phyloP scores from a whole-genome alignment of 92 coral and sea anemone species.

The Zoanthus solanderi region DNA sequence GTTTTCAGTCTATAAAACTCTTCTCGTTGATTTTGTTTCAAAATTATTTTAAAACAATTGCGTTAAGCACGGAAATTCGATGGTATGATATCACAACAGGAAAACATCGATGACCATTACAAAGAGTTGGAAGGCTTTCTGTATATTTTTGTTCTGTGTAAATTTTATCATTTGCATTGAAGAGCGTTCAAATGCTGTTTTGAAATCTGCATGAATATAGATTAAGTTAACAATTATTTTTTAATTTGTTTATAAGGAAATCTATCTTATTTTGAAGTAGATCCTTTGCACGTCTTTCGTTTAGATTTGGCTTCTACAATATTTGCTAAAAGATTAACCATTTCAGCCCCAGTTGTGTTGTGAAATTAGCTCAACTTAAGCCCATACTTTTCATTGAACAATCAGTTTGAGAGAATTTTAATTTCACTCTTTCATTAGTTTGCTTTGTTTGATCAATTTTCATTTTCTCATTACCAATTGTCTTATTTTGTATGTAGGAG shows the following conservation, averaged over 20 bases:
- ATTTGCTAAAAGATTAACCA: too few species aligned
- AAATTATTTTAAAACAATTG: background rate
- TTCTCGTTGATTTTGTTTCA: background rate
- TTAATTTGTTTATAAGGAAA: background rate
- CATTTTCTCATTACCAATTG: too few species aligned
- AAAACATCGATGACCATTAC: background rate
- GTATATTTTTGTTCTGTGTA: background rate
- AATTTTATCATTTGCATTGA: background rate
- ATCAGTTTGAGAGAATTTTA: too few species aligned
- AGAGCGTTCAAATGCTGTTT: background rate
- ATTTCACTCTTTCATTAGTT: too few species aligned
- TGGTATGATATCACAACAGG: background rate
- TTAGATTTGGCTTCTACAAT: background rate
- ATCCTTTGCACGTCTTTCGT: background rate
- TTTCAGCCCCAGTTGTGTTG: too few species aligned
- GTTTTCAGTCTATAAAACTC: background rate
- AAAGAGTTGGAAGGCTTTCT: background rate
- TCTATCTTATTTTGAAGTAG: background rate
- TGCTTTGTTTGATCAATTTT: too few species aligned
- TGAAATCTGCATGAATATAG: background rate
- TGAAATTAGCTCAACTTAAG: too few species aligned
- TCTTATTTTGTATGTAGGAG: too few species aligned
- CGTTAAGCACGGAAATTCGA: background rate
- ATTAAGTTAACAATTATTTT: background rate
- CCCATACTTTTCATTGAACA: too few species aligned